Conservation (phyloP, 2,797 vertebrate genomes). For the Centroberyx gerrardi region DNA sequence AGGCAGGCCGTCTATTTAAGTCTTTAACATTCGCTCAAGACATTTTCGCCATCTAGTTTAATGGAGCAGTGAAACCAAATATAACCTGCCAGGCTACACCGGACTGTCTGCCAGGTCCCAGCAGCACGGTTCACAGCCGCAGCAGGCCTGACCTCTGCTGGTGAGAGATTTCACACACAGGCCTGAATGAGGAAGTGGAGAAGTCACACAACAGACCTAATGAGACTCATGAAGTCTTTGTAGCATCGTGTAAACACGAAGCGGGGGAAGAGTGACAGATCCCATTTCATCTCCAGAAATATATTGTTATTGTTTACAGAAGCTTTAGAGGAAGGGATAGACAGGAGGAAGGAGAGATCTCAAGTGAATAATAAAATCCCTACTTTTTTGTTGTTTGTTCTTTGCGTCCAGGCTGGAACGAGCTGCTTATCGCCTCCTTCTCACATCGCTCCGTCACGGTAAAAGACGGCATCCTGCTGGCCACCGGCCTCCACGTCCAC, state of each 20-base stretch:
- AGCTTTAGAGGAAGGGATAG: background rate
- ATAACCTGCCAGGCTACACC: conserved; percentile 38
- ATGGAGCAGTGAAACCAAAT: conserved; percentile 70
- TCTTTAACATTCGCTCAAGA: conserved; percentile 50
- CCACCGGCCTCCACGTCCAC: conserved; percentile 95
- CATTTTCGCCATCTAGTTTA: conserved; percentile 59
- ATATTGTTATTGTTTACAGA: background rate
- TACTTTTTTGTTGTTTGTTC: background rate
- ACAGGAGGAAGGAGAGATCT: background rate
- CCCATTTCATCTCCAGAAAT: background rate
- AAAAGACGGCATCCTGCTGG: conserved; percentile 95
- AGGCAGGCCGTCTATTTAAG: conserved; percentile 52
- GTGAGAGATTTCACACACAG: conserved; percentile 50
- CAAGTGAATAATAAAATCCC: background rate
- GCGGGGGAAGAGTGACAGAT: background rate
- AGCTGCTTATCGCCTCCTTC: conserved; percentile 96
- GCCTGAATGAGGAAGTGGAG: conserved; percentile 10
- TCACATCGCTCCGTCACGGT: conserved; percentile 97
- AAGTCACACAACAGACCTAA: conserved; percentile 11
- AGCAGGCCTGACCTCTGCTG: conserved; percentile 72
- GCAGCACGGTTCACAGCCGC: conserved; percentile 18
- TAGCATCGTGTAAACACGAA: background rate
- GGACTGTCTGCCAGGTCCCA: conserved; percentile 52
- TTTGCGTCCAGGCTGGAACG: conserved; percentile 90
- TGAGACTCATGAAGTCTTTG: background rate